Evolutionary conservation across 2,113 vertebrate species (phyloP), one percentile per base, ranked within the genome.

Genomic region (Eira barbara): DNA sequence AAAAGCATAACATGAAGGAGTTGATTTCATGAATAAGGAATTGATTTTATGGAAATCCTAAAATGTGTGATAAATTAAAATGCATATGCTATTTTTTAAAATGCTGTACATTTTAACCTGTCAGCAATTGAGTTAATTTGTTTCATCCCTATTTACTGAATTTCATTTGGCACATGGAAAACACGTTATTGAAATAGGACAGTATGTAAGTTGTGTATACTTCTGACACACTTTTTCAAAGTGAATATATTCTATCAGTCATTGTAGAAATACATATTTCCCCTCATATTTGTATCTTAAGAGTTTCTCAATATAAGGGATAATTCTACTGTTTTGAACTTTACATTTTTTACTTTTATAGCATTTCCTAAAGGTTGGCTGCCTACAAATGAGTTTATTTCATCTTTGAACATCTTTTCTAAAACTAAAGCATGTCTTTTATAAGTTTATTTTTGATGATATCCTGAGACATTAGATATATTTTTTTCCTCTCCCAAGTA

Each of bases 271-370:
- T 94, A 93, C 25, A 7, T 87, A 80, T 92, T 95, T 97, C 14
- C 47, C 93, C 45, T 81, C 65, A 69, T 69, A 57, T 63, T 87
- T 93, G 18, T 89, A 82, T 92, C 42, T 57, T 73, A 81, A 96
- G 29, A 71, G 14, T 79, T 98, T 97, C 90, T 95, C 59, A 94
- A 95, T 61, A 73, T 87, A 91, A 86, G 52, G 80, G 45, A 57
- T 83, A 59, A 31, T 97, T 84, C 83, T 85, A 73, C 42, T 96
- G 31, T 81, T 80, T 96, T 59, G 52, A 36, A 42, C 49, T 85
- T 73, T 71, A 83, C 15, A 59, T 55, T 92, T 96, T 82, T 93
- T 36, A 92, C 65, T 83, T 94, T 90, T 94, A 71, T 91, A 81
- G 67, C 65, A 95, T 96, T 94, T 91, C 65, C 52, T 97, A 82